These are phyloP conservation scores for Caloenas nicobarica DNA, from an alignment of 2,113 vertebrate genomes.

Conservation along the genomic window DNA sequence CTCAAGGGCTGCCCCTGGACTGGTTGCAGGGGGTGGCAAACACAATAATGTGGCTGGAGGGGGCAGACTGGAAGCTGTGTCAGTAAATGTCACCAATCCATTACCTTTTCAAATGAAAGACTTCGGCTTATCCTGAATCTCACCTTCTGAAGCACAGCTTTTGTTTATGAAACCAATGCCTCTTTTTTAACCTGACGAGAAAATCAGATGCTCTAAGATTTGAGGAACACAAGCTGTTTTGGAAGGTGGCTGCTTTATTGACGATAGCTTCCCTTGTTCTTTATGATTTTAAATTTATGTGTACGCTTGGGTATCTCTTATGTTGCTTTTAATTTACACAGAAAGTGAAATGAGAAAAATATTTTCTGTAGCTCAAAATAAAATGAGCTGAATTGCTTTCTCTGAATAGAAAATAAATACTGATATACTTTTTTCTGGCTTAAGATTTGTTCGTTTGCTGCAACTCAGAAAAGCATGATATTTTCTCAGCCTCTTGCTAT, in stretches of 20 bases:
- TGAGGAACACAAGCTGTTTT: neutral
- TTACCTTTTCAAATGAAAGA: neutral
- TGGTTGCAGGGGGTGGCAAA: neutral
- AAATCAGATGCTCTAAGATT: neutral
- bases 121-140: neutral
- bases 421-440: neutral
- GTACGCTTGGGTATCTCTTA: neutral
- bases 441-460: neutral
- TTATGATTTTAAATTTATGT: neutral
- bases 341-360: neutral
- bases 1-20: neutral
- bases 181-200: neutral
- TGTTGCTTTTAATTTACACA: neutral
- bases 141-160: neutral
- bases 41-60: neutral
- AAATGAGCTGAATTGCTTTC: neutral
- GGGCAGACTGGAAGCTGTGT: neutral
- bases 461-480: conserved; percentile 18
- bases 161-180: neutral
- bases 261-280: neutral
- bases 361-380: neutral
- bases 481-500: neutral
- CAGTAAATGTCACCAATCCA: neutral
- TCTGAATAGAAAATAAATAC: neutral
- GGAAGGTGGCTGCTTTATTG: neutral